These are phyloP conservation scores for Antennarius maculatus DNA, from an alignment of 2,797 vertebrate genomes.

Conservation along the genomic window DNA sequence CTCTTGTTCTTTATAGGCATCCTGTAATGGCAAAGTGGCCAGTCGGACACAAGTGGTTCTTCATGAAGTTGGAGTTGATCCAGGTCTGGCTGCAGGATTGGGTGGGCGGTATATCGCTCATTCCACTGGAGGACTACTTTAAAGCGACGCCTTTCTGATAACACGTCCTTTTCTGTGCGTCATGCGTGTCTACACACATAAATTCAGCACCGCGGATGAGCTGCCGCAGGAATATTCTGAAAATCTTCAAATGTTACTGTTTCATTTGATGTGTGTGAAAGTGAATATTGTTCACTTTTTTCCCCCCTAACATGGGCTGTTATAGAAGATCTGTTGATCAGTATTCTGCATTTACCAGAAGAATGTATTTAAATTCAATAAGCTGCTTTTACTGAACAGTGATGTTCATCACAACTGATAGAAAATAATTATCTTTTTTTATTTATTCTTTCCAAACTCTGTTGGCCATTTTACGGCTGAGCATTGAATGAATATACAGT, in stretches of 20 bases:
- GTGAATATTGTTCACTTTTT: conserved; percentile 2
- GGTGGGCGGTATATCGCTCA: conserved; percentile 72
- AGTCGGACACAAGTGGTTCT: conserved; percentile 81
- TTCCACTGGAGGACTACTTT: conserved; percentile 80
- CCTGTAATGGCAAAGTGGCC: conserved; percentile 82
- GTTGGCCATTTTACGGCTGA: conserved; percentile 17
- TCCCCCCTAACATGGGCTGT: not conserved
- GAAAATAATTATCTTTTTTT: not conserved
- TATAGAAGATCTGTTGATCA: conserved; percentile 5
- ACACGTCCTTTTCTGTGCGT: not conserved
- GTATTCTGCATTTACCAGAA: conserved; percentile 18
- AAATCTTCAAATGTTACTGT: conserved; percentile 3
- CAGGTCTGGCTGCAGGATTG: conserved; percentile 83
- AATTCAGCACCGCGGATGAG: not conserved
- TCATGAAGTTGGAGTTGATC: conserved; percentile 81
- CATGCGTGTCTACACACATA: conserved; percentile 7
- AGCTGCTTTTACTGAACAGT: conserved; percentile 15
- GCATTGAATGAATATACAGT: conserved; percentile 12
- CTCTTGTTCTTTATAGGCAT: conserved; percentile 64
- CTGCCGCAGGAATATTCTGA: conserved; percentile 5
- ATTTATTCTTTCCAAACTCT: conserved; percentile 20
- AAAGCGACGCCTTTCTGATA: conserved; percentile 79
- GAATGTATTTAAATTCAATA: conserved; percentile 51
- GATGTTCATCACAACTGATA: not conserved
- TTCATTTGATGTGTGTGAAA: not conserved